Conservation (phyloP, 2,113 vertebrate genomes). For the Colius striatus region DNA sequence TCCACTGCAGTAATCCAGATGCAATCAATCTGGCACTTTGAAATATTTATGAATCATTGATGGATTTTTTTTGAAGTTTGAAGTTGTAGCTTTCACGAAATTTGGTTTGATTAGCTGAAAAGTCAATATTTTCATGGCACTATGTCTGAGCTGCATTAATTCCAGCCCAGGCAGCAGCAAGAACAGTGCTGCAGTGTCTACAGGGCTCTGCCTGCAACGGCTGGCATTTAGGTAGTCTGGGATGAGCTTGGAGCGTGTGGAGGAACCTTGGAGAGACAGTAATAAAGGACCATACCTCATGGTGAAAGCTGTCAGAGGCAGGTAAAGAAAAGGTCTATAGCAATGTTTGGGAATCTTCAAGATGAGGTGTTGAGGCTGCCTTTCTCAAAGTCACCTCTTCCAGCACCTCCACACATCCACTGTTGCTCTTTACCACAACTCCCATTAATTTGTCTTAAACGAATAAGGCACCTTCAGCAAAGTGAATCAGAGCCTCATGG, state of each 20-base stretch:
- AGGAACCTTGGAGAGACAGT: background rate
- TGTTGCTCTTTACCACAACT: background rate
- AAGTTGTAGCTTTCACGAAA: slow-evolving; percentile 75
- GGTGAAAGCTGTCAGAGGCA: slow-evolving; percentile 16
- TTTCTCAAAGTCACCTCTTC: background rate
- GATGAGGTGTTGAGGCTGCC: background rate
- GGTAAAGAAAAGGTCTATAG: background rate
- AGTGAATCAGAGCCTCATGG: slow-evolving; percentile 10
- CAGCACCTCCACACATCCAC: background rate
- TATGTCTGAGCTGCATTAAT: background rate
- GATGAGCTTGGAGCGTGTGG: background rate
- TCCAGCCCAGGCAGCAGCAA: slow-evolving; percentile 5
- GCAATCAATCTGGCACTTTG: slow-evolving; percentile 58
- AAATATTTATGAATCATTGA: slow-evolving; percentile 78
- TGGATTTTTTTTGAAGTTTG: slow-evolving; percentile 66
- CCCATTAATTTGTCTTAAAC: background rate
- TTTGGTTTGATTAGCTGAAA: slow-evolving; percentile 72
- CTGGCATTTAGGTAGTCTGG: background rate
- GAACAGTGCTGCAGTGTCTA: background rate
- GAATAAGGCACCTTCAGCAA: background rate
- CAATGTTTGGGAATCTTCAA: background rate
- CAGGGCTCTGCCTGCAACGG: background rate
- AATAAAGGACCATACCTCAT: background rate
- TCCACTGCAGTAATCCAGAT: background rate
- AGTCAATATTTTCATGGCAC: slow-evolving; percentile 73